These are phyloP conservation scores for Ceraclea dissimilis DNA, from an alignment of 2,888 invertebrate species.

Conservation along the genomic window DNA sequence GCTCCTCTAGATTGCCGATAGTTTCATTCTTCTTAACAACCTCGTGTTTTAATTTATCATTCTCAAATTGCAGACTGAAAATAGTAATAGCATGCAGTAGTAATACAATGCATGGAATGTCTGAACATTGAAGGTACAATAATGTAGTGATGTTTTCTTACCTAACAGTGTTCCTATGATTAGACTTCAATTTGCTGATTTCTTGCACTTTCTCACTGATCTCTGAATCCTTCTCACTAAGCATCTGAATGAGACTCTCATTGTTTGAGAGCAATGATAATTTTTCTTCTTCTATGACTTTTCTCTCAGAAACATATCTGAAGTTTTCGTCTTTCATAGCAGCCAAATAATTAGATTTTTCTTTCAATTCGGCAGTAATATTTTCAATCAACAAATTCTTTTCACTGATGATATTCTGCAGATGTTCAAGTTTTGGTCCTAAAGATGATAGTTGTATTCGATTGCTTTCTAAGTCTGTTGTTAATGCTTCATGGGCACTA, in stretches of 20 bases:
- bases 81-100: not conserved
- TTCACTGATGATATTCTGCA: conserved; percentile 38
- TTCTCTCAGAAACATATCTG: conserved; percentile 30
- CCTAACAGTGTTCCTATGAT: not conserved
- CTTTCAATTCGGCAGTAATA: conserved; percentile 35
- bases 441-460: conserved; percentile 36
- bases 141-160: not conserved
- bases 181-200: conserved; percentile 10
- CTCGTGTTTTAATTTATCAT: conserved; percentile 3
- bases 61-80: conserved; percentile 14
- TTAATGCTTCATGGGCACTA: not conserved
- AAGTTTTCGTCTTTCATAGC: conserved; percentile 30
- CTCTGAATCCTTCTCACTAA: conserved; percentile 28
- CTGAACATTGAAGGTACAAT: too few relatives aligned
- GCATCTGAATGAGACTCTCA: conserved; percentile 6
- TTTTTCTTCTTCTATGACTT: conserved; percentile 31
- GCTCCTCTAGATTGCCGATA: not conserved
- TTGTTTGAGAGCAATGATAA: conserved; percentile 13
- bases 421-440: conserved; percentile 34
- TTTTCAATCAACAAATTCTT: conserved; percentile 34
- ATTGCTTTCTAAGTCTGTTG: not conserved
- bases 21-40: conserved; percentile 9
- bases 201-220: conserved; percentile 27
- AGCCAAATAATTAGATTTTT: conserved; percentile 35
- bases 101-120: not conserved